These are phyloP conservation scores for Agrenia bidenticulata DNA, from an alignment of 2,888 invertebrate genomes.

Conservation along the genomic window DNA sequence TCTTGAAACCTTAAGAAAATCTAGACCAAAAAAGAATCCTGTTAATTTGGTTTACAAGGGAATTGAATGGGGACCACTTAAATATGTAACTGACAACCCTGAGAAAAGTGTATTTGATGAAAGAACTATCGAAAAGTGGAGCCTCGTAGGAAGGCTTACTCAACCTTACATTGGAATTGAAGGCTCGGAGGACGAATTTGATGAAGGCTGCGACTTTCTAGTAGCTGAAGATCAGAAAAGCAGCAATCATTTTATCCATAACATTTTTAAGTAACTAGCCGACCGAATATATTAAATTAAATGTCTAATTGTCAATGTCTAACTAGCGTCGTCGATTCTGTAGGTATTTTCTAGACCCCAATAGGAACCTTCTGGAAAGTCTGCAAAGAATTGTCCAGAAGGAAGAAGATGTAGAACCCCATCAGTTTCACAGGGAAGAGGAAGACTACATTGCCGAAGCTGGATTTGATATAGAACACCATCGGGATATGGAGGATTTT, in stretches of 20 bases:
- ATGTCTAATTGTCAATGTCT: background rate
- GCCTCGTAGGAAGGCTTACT: conserved; percentile 15
- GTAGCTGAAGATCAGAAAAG: conserved; percentile 27
- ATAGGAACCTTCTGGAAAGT: background rate
- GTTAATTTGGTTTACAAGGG: conserved; percentile 27
- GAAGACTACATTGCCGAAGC: conserved; percentile 11
- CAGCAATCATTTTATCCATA: conserved; percentile 29
- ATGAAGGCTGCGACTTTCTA: conserved; percentile 31
- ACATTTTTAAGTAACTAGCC: conserved; percentile 28
- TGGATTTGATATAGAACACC: conserved; percentile 10
- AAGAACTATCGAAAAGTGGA: conserved; percentile 42
- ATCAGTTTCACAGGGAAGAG: conserved; percentile 6
- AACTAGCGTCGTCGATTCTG: background rate
- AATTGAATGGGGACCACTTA: conserved; percentile 35
- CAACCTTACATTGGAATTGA: conserved; percentile 36
- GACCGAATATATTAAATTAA: background rate
- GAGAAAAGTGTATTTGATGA: conserved; percentile 40
- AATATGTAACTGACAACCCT: conserved; percentile 22
- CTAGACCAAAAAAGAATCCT: conserved; percentile 28
- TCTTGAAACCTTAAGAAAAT: conserved; percentile 15
- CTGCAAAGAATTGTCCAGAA: background rate
- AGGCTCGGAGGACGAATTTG: conserved; percentile 28
- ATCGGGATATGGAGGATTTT: conserved; percentile 2
- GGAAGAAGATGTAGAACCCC: background rate
- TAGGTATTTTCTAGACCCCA: conserved; percentile 11